Base-by-base conservation (phyloP, 1,140 invertebrate species). In the Trachymyrmex septentrionalis region DNA sequence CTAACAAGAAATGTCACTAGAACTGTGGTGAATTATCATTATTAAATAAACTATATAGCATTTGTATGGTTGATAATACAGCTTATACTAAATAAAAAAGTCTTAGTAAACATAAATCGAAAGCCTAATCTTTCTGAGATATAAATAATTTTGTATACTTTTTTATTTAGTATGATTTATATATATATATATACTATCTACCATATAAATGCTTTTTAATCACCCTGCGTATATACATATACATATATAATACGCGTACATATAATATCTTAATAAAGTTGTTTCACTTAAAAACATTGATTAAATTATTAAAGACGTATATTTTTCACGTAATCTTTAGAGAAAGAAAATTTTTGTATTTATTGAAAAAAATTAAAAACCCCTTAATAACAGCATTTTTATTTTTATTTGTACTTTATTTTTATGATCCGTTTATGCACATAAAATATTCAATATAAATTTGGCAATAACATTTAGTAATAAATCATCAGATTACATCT, bases 401-500 rank as follows among this genome's bases (percentile, higher is more conserved):
- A 53, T 53, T 19, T 69, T 19, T 69, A 66, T 12, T 63, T 57
- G 44, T 27, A 53, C 3, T 72, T 81, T n/a, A 81, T 72, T 57
- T 72, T 16, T 19, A 57, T 30, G 16, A 81, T 63, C n/a, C 27
- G 24, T 34, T 81, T 59, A n/a, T 55, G 48, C 77, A 71, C 19
- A 57, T 57, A 30, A 71, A 71, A 59, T 44, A 16, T 71, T 55
- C 19, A 12, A 59, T 44, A 57, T 72, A 81, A 81, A 69, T 50
- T 44, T 44, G 12, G 38, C 38, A 44, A 44, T 44, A 44, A 0
- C 21, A 50, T 71, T 71, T 19, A 6, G 16, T 30, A 38, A n/a
- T 81, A 21, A 71, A 81, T 81, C 30, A 57, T 71, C 16, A 44
- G 66, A 81, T 81, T 81, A 81, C 21, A 59, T 81, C 48, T 81